Base-by-base conservation (phyloP, 2,797 vertebrate genomes). In the Glyptemys insculpta region DNA sequence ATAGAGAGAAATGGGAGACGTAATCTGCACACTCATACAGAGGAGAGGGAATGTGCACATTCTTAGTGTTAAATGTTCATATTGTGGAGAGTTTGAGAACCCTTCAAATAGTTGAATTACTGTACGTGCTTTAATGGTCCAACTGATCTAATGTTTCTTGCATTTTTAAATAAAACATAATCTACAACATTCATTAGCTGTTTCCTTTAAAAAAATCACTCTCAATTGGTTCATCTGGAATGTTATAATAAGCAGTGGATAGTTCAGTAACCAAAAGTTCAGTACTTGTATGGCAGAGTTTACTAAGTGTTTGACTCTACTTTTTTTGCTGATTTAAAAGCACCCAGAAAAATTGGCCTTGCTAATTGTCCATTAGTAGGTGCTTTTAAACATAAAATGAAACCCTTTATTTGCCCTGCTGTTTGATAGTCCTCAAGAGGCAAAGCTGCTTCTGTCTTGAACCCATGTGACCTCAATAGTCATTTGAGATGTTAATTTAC, bases 401-500 rank as follows among this genome's bases (percentile, higher is more conserved):
- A 91, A 6, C 16, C 81, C n/a, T 89, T 89, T 96, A 94, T 97
- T 97, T 94, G 94, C 83, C 87, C 86, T 41, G 31, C 25, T 83
- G 65, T 87, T 74, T 31, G 83, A 92, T 87, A 92, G 86, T 57
- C 88, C 81, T 96, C 74, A 62, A 88, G 93, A 91, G 88, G 92
- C 68, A 74, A 92, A 92, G 89, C 89, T 87, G 87, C 83, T 90
- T 95, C 91, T 97, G 94, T 82, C 84, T 96, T 96, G 95, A 97
- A 96, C 92, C 78, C 68, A 8, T 89, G 86, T 95, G 96, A 96
- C 96, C 96, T 81, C 84, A 93, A 85, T 4, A 81, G 87, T 91
- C 85, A 91, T 95, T 98, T 96, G 92, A 95, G 94, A 97, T 96
- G 95, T 96, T 97, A 97, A 97, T 97, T 97, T 23, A 94, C 79